Base-by-base conservation (phyloP, 2,888 invertebrate species). In the Pyralis farinalis region DNA sequence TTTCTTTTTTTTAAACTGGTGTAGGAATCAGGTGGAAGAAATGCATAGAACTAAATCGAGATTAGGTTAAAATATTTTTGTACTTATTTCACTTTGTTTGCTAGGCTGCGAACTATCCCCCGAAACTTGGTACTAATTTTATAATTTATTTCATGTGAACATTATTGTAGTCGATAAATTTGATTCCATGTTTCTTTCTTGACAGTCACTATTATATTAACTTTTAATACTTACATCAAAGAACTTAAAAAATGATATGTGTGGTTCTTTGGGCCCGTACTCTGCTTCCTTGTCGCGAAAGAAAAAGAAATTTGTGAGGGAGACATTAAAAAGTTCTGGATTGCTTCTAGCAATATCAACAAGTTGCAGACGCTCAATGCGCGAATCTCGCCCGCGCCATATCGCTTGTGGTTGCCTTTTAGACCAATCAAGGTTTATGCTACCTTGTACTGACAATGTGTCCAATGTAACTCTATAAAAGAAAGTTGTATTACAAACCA, bases 281-380 rank as follows among this genome's bases (percentile, higher is more conserved):
- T 94, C 90, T 11, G 93, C 87, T 70, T 95, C 94, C 76, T 96
- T 92, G 58, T 97, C 93, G 50, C 93, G 92, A 69, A 96, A 98
- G 88, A 99, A 99, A 80, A 99, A 99, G 81, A 98, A 98, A 72
- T 97, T 96, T 0, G 98, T 98, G 12, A 98, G 91, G 0, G 97
- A 96, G 7, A 94, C 98, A 84, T 98, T 97, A 45, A 98, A 92
- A 3, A 97, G 75, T 38, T 96, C 92, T 0, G 97, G 94, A 50
- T 87, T 63, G 1, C 64, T 66, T 49, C 93, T 90, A 0, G 96
- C 92, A 53, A 98, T 91, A 39, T 94, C 93, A 8, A 98, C 93
- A 12, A 98, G 90, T 55, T 95, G 91, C 9, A 98, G 88, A 21
- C 98, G 90, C 69, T 97, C 95, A 40, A 92, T 90, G n/a, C 96